Conservation (phyloP, 2,113 vertebrate genomes). For the Macquaria ambigua region DNA sequence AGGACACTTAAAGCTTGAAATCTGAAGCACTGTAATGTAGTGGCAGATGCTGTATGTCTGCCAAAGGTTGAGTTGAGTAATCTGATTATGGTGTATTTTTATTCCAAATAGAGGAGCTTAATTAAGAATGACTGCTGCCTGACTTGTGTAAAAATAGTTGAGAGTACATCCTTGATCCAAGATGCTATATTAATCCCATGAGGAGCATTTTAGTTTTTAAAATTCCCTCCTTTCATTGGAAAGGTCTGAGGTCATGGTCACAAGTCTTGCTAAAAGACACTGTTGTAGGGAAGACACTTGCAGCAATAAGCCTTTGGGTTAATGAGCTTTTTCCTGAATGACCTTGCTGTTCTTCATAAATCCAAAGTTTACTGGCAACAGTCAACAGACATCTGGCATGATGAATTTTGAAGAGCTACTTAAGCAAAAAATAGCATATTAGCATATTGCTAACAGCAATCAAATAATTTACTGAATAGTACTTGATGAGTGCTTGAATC, state of each 20-base stretch:
- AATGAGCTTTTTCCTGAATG: not conserved
- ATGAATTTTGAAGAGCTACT: not conserved
- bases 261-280: not conserved
- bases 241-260: slow-evolving; percentile 8
- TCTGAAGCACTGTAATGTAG: not conserved
- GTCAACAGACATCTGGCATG: too few relatives aligned
- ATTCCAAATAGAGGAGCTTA: not conserved
- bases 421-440: not conserved
- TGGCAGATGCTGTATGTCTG: slow-evolving; percentile 3
- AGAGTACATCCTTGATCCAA: not conserved
- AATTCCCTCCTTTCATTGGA: not conserved
- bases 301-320: not conserved
- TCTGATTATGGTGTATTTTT: slow-evolving; percentile 1
- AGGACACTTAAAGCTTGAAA: slow-evolving; percentile 18
- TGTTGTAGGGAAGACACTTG: not conserved
- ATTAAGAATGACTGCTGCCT: not conserved
- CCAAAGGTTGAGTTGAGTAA: slow-evolving; percentile 10
- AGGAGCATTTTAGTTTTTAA: slow-evolving; percentile 12
- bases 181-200: not conserved
- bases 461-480: not conserved
- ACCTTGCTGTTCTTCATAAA: not conserved
- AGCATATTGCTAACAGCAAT: not conserved
- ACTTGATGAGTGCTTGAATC: not conserved
- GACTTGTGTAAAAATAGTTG: slow-evolving; percentile 12
- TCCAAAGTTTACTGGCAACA: not conserved